Base-by-base conservation (phyloP, 1,140 invertebrate species). In the Drosophila malerkotliana region DNA sequence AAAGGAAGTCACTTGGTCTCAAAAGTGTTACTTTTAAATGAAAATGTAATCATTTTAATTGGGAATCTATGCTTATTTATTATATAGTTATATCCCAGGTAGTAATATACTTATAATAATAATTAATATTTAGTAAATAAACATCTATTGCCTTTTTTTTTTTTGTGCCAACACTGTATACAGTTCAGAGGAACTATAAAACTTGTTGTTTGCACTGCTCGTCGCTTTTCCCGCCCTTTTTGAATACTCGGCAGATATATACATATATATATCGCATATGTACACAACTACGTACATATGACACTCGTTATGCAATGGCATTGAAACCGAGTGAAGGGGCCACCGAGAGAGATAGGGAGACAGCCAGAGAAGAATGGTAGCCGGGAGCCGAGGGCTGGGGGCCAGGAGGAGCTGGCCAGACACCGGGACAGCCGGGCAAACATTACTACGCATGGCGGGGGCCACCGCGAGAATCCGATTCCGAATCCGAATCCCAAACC, bases 281-380 rank as follows among this genome's bases (percentile, higher is more conserved):
- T 39, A 69, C 63, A 57, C 63, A 69, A 47, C 44, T 53, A 24
- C 32, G 34, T 55, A 77, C 64, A 81, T 77, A 75, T 71, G 61
- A 64, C 61, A 66, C 59, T 59, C 51, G 79, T 88, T 87, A 88
- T 88, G 82, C 82, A 87, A 87, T 85, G 78, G 56, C 78, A 80
- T 76, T 80, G 77, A 79, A 76, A 75, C 39, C 49, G 51, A 53
- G 48, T 15, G 48, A 58, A 32, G 26, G 53, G 51, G 52, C 26
- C 34, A 32, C 26, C 26, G 34, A 37, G 34, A 37, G 32, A 34
- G 8, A 10, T 1, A 34, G 32, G 8, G 32, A 10, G 9, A 34
- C 8, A 15, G 39, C n/a, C 3, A n/a, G n/a, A 4, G 1, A 15
- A 15, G 14, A 14, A 10, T 21, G 21, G 21, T 21, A 21, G 21